Evolutionary conservation across 2,888 invertebrate genomes (phyloP), one percentile per base, ranked within the genome.

Genomic region (Heliconius ethilla): DNA sequence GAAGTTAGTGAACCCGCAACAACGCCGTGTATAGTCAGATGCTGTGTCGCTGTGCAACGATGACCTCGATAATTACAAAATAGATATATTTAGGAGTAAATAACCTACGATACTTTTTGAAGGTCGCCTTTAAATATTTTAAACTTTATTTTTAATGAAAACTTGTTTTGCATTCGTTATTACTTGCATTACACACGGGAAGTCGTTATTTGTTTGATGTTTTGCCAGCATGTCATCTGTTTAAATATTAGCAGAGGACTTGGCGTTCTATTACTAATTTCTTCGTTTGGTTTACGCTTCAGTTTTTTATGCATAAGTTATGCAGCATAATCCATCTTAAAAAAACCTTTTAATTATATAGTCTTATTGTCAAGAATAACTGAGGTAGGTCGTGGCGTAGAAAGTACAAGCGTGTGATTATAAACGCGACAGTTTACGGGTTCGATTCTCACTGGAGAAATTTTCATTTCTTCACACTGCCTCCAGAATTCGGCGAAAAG

Each of bases 151-250:
- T 74, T 45, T 45, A n/a, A 45, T 29, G 29, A 62, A 13, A 27
- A 45, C 45, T 74, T 22, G 63, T 74, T 63, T 37, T 45, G 65
- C 63, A 74, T 29, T 63, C 22, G 74, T 29, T 65, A 74, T 74
- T 65, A 63, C 63, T 63, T 65, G 63, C 73, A 77, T 74, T 45
- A 74, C n/a, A 55, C 40, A 62, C 73, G 40, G 66, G 77, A 77
- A 73, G 59, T 59, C 25, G 40, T 59, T 73, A 45, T 77, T 67
- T 77, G 63, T 70, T 27, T 73, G 66, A 73, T 55, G 72, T 33
- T 45, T 74, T 66, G 77, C 77, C 77, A 77, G 74, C 67, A 22
- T 74, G 59, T 62, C 69, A 76, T 65, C 74, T 29, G 63, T 74
- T 63, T 7, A 40, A 25, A 40, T 74, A 63, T 40, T 65, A 29